Base-by-base conservation (phyloP, 2,888 invertebrate genomes). In the Seira ritae region DNA sequence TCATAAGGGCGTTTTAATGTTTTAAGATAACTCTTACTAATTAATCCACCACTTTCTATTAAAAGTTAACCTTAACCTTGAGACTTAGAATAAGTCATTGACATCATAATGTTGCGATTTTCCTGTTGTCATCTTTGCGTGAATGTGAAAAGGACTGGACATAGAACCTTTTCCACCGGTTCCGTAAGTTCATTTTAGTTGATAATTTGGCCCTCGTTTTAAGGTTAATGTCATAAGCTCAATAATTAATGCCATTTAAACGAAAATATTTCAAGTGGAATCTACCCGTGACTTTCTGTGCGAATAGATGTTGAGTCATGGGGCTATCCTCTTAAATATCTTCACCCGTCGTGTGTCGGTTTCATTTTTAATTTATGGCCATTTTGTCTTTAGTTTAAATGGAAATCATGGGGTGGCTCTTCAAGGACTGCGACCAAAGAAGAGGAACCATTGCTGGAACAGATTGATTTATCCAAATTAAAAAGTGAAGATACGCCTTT, bases 101-200 rank as follows among this genome's bases (percentile, higher is more conserved):
- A n/a, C n/a, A n/a, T n/a, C 42, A 24, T 67, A n/a, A 79, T 80
- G 80, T 31, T 80, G 15, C 31, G 80, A 20, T 19, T 80, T 17
- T 55, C 71, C 6, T 77, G 78, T 55, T 72, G 79, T 20, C 72
- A 73, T 2, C 8, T 73, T 0, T 80, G 73, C 23, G 50, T 68
- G 17, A 8, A 4, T 42, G 42, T 42, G 12, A 42, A 42, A 12
- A 42, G 4, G 42, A 42, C 42, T 42, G 42, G 42, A 42, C 42
- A 8, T 42, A 4, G 42, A 42, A 42, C 6, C 42, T 42, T 42
- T 42, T 42, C 42, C 6, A 42, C 42, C 42, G 12, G 6, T 42
- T 42, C 42, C 6, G 42, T 42, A 8, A 42, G 42, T 42, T 12
- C 42, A 42, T 8, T 42, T 42, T 42, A 42, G 4, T 42, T 42